A percentile compares a stretch with the other conserved stretches of the same genome.
Conservation (phyloP, 30 jellyfish, hydroid and myxozoan genomes). For the Turritopsis dohrnii region DNA sequence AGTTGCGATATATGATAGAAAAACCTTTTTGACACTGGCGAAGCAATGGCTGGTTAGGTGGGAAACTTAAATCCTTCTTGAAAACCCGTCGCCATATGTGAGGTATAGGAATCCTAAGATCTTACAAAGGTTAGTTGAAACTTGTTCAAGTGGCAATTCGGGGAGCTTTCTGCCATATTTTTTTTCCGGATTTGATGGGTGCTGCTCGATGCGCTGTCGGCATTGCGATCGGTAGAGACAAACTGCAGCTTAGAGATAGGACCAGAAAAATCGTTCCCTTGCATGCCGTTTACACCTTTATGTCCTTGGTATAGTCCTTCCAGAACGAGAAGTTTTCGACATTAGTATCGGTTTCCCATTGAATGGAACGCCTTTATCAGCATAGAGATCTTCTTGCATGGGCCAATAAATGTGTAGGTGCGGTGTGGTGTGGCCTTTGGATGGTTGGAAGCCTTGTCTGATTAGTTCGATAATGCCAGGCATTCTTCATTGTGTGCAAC, state of each 20-base stretch:
- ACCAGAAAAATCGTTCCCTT: slow-evolving; percentile 49
- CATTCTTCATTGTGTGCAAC: no score
- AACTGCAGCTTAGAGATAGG: slow-evolving; percentile 43
- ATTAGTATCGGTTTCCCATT: no score
- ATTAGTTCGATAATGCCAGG: no score
- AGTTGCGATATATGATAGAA: neutral
- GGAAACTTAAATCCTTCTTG: neutral
- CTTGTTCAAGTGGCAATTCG: slow-evolving; percentile 35
- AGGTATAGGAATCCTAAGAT: slow-evolving; percentile 28
- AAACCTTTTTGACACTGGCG: neutral
- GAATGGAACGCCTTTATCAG: no score
- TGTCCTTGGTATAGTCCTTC: no score
- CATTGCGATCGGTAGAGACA: slow-evolving; percentile 34
- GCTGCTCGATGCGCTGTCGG: slow-evolving; percentile 32
- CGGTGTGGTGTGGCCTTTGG: no score
- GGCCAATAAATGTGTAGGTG: no score
- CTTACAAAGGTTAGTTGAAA: slow-evolving; percentile 7
- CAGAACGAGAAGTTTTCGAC: no score
- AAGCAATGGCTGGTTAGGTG: neutral
- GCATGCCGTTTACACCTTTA: no score
- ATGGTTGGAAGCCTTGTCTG: no score
- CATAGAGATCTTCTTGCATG: no score
- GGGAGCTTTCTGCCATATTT: slow-evolving; percentile 21
- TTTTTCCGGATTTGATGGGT: slow-evolving; percentile 35
- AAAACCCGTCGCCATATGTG: no score